Percentiles rank a stretch among this genome's conserved stretches.
Conservation (phyloP, 2,113 vertebrate genomes). For the Archocentrus centrarchus region DNA sequence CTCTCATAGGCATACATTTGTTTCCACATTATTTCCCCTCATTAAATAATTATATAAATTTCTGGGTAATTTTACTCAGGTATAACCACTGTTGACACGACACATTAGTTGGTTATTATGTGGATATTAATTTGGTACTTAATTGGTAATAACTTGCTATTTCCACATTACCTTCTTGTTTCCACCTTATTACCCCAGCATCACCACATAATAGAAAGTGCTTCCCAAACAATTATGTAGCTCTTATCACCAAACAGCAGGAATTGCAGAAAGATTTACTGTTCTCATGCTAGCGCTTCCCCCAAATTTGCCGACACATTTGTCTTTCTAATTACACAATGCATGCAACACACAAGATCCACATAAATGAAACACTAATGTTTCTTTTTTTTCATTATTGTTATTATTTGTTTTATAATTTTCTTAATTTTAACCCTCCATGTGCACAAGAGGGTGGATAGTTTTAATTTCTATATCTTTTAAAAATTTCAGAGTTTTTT, state of each 20-base stretch:
- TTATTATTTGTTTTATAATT: not conserved
- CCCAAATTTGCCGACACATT: not conserved
- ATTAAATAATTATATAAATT: not conserved
- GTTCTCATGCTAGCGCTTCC: not conserved
- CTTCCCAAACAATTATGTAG: not conserved
- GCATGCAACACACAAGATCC: not conserved
- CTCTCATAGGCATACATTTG: not conserved
- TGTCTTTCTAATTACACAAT: not conserved
- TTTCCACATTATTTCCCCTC: not conserved
- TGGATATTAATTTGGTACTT: not conserved
- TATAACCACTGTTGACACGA: not conserved
- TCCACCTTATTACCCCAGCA: not conserved
- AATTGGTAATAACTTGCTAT: not conserved
- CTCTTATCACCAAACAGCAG: constrained; percentile 3
- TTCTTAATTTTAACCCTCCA: not conserved
- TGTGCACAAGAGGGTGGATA: not conserved
- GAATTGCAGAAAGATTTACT: not conserved
- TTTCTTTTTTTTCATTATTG: not conserved
- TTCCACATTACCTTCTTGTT: not conserved
- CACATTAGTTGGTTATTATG: not conserved
- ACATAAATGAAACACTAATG: not conserved
- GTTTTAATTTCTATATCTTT: not conserved
- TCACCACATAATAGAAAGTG: not conserved
- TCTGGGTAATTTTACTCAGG: not conserved
- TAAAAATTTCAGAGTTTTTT: not conserved